Base-by-base conservation (phyloP, 2,113 vertebrate species). In the Lepus europaeus region DNA sequence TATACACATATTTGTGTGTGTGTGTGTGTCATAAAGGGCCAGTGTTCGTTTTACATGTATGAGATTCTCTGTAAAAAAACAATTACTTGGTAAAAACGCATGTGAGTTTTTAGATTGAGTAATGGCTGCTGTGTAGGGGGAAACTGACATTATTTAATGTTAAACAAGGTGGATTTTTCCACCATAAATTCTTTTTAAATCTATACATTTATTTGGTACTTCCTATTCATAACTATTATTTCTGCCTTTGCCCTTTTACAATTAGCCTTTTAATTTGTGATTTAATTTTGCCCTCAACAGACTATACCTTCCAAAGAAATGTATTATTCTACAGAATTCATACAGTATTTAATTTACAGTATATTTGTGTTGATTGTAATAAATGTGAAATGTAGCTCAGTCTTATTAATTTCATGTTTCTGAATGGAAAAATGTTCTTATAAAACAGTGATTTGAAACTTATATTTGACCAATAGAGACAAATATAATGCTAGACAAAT, bases 351-450 rank as follows among this genome's bases (percentile, higher is more conserved):
- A 68, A 81, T 64, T 92, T 91, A 84, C 3, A 97, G 39, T 97
- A 95, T 92, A 59, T n/a, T 96, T 96, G 56, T 82, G 1, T 96
- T 91, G 45, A 51, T 72, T 96, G 74, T 96, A 91, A 96, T 89
- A 95, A 93, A 96, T 90, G 66, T 95, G 91, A 96, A 95, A 84
- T 87, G 8, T 86, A 95, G 93, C 61, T 93, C 70, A 95, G 73
- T 88, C 79, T 91, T 96, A 97, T 96, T 97, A 97, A 97, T 97
- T 96, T 97, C 96, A 97, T 97, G 93, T 97, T 97, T 97, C 95
- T 97, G 87, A 94, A 82, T 63, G 97, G 51, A 95, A 95, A 95
- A 72, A 20, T 33, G 61, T 61, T 83, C 17, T 83, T 89, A 84
- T 69, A 64, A 64, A 90, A 51, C 20, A 95, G 9, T 84, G 0